These are phyloP conservation scores for Paragorgia papillata DNA, from an alignment of 92 coral and sea anemone species.

Conservation along the genomic window DNA sequence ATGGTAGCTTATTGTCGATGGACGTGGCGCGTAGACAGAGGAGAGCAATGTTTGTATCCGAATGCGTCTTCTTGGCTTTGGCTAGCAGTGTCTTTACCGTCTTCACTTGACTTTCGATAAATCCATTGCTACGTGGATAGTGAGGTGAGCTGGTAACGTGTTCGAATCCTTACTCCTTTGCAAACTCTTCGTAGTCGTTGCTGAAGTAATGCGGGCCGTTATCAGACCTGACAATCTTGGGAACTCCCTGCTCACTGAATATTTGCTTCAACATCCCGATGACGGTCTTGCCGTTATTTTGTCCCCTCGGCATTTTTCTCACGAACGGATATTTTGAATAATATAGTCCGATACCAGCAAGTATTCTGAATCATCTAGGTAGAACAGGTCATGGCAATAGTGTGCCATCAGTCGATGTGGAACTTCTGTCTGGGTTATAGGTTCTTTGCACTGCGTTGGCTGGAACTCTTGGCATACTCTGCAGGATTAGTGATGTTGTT, in stretches of 20 bases:
- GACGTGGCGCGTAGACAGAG: conserved; percentile 40
- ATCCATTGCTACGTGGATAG: conserved; percentile 57
- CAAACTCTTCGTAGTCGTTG: conserved; percentile 44
- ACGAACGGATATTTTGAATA: conserved; percentile 58
- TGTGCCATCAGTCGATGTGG: conserved; percentile 37
- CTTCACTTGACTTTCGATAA: conserved; percentile 62
- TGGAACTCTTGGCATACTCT: conserved; percentile 47
- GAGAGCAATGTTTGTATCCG: conserved; percentile 54
- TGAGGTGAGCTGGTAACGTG: conserved; percentile 65
- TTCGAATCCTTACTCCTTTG: conserved; percentile 56
- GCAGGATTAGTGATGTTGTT: conserved; percentile 52
- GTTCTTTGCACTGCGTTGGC: conserved; percentile 26
- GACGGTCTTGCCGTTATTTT: conserved; percentile 58
- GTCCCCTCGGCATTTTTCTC: conserved; percentile 62
- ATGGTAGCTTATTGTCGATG: conserved; percentile 48
- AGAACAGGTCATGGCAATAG: conserved; percentile 26
- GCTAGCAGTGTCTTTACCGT: conserved; percentile 34
- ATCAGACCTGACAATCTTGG: conserved; percentile 49
- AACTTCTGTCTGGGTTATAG: conserved; percentile 8
- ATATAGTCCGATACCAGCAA: conserved; percentile 48
- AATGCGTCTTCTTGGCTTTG: conserved; percentile 37
- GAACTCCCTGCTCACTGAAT: conserved; percentile 62
- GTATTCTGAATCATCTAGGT: conserved; percentile 50
- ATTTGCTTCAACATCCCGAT: conserved; percentile 56
- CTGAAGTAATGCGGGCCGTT: conserved; percentile 67